Conservation (phyloP, 2,113 vertebrate species). For the Oryzias celebensis region DNA sequence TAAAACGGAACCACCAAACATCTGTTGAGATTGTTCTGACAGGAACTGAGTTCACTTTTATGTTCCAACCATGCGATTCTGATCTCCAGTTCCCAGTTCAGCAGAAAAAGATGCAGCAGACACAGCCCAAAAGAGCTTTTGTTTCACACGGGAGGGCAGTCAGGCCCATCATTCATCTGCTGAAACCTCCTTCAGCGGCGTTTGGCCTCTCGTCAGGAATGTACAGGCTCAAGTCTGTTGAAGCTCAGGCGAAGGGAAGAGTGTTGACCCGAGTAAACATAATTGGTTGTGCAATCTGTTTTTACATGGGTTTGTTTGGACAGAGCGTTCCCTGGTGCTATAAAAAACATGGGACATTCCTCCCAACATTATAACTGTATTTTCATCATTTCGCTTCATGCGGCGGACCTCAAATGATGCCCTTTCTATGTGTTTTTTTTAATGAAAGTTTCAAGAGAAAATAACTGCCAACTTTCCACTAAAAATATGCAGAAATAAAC, state of each 20-base stretch:
- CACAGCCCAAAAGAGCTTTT: conserved; percentile 20
- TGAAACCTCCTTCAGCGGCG: conserved; percentile 22
- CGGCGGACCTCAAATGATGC: neutral
- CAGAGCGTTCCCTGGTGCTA: conserved; percentile 6
- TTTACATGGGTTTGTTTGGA: conserved; percentile 20
- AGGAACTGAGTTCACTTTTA: conserved; percentile 9
- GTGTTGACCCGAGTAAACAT: conserved; percentile 40
- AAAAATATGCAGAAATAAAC: neutral
- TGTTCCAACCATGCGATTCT: conserved; percentile 3
- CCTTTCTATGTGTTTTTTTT: no score
- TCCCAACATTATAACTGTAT: no score
- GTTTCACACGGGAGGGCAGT: conserved; percentile 15
- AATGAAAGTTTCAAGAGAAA: no score
- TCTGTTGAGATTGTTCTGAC: no score
- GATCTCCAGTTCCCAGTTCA: neutral
- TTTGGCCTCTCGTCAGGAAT: conserved; percentile 52
- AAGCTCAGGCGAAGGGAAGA: conserved; percentile 34
- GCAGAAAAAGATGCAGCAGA: conserved; percentile 1
- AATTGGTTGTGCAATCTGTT: conserved; percentile 30
- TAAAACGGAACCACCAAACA: no score
- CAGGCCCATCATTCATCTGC: conserved; percentile 18
- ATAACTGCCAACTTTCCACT: no score
- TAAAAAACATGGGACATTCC: neutral
- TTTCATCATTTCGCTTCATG: neutral
- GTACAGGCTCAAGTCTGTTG: conserved; percentile 36